Base-by-base conservation (phyloP, 2,888 invertebrate species). In the Ecdyonurus torrentis region DNA sequence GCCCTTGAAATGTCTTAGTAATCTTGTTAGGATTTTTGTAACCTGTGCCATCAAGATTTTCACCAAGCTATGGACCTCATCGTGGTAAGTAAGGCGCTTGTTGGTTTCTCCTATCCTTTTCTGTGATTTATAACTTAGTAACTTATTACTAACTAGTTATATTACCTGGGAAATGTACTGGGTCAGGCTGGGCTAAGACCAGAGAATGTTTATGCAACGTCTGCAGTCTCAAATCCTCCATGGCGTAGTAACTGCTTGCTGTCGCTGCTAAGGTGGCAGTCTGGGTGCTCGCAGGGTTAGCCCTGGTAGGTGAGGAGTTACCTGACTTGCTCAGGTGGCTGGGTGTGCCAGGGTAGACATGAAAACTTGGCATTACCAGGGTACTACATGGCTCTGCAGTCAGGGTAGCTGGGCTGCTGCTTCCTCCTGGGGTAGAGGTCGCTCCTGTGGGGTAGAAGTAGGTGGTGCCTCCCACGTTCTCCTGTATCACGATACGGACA, bases 381-480 rank as follows among this genome's bases (percentile, higher is more conserved):
- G 64, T 60, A 61, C 64, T 55, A 23, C 63, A 67, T 66, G 65
- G 62, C 25, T 66, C 20, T 59, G 62, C 62, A 37, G 61, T 23
- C 37, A 63, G 61, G 3, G 67, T 58, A n/a, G 55, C 22, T 18
- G 55, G 55, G 20, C 19, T 55, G 55, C 55, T 55, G 20, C 19
- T 20, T 5, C 55, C 55, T 10, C 37, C 37, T n/a, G n/a, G n/a
- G n/a, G n/a, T n/a, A n/a, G n/a, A n/a, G 18, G 50, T 50, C 7
- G 19, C 68, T 65, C 74, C 73, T 65, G 86, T 83, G 52, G 87
- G 82, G 74, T 92, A 96, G 76, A 94, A 96, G 75, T 95, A 96
- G 60, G 95, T 95, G 19, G 95, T 95, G 24, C 95, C 95, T 63
- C 93, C 93, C 66, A 91, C 91, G 78, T 90, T 91, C 76, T 91